Evolutionary conservation across 2,797 vertebrate species (phyloP).

Genomic region (Lepilemur ruficaudatus): DNA sequence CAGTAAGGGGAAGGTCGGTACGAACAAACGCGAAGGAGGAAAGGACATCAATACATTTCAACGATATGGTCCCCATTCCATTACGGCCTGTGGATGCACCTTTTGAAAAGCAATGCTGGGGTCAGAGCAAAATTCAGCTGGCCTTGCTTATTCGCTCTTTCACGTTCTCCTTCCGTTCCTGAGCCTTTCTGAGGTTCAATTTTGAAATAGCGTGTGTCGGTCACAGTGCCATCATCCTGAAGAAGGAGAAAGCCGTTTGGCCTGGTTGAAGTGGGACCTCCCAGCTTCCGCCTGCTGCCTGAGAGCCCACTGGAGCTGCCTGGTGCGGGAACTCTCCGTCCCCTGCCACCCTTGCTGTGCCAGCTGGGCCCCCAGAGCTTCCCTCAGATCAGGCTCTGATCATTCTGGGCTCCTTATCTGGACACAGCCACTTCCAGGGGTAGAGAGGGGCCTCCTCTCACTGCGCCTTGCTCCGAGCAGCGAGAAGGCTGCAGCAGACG

Average conservation of each 20-base stretch:
- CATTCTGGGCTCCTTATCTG: neutral
- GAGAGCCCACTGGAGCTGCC: neutral
- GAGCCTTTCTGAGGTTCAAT: neutral
- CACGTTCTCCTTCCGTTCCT: neutral
- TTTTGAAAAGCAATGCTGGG: neutral
- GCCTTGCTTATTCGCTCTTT: neutral
- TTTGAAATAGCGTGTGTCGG: neutral
- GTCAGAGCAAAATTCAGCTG: neutral
- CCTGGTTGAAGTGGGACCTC: neutral
- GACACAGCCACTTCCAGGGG: neutral
- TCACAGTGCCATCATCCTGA: neutral
- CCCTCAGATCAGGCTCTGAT: fast-evolving
- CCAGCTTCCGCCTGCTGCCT: neutral
- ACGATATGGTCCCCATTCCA: neutral
- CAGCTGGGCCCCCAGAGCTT: neutral
- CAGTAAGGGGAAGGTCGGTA: neutral
- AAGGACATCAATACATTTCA: neutral
- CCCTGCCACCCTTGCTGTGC: neutral
- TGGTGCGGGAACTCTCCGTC: neutral
- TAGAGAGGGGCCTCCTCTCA: neutral
- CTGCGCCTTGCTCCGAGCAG: too few relatives aligned
- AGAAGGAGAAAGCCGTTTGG: neutral
- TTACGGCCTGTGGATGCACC: neutral
- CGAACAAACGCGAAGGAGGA: neutral
- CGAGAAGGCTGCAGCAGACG: neutral